A percentile compares a stretch with the other conserved stretches of the same genome.
phyloP scores from a whole-genome alignment of 1,140 invertebrate species.

The Drosophila navojoa region DNA sequence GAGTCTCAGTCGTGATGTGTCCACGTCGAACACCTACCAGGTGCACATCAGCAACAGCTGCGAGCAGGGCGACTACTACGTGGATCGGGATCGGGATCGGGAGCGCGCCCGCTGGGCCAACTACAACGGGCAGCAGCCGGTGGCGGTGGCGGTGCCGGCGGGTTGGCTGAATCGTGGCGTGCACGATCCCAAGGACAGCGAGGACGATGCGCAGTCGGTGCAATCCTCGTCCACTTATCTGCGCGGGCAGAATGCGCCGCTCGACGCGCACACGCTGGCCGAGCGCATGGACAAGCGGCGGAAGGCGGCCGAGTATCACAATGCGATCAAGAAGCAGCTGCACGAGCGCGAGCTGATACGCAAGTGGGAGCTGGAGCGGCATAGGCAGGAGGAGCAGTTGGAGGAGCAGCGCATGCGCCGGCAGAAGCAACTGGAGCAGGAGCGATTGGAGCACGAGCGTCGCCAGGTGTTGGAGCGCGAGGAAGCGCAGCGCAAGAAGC shows the following conservation, averaged over 20 bases:
- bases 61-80: slow-evolving; percentile 68
- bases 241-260: slow-evolving; percentile 87
- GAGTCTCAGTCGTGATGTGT: slow-evolving; percentile 74
- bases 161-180: slow-evolving; percentile 75
- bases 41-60: slow-evolving; percentile 63
- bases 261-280: slow-evolving; percentile 86
- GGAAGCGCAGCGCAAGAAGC: slow-evolving; percentile 85
- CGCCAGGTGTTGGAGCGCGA: slow-evolving; percentile 85
- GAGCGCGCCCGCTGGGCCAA: slow-evolving; percentile 88
- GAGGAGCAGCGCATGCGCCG: slow-evolving; percentile 86
- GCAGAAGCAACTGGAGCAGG: slow-evolving; percentile 86
- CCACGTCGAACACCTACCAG: slow-evolving; percentile 78
- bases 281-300: slow-evolving; percentile 87
- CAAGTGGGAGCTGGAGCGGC: slow-evolving; percentile 86
- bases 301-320: slow-evolving; percentile 88
- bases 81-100: slow-evolving; percentile 46
- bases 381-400: slow-evolving; percentile 86
- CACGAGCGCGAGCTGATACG: slow-evolving; percentile 87
- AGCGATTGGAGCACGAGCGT: slow-evolving; percentile 85
- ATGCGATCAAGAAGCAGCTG: slow-evolving; percentile 88
- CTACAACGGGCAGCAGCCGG: slow-evolving; percentile 52
- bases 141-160: slow-evolving; percentile 58
- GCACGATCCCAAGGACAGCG: slow-evolving; percentile 79
- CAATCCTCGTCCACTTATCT: slow-evolving; percentile 85
- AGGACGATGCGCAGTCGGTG: slow-evolving; percentile 81